These are phyloP conservation scores for Sebastes cheni DNA, from an alignment of 2,797 vertebrate genomes.

Conservation along the genomic window DNA sequence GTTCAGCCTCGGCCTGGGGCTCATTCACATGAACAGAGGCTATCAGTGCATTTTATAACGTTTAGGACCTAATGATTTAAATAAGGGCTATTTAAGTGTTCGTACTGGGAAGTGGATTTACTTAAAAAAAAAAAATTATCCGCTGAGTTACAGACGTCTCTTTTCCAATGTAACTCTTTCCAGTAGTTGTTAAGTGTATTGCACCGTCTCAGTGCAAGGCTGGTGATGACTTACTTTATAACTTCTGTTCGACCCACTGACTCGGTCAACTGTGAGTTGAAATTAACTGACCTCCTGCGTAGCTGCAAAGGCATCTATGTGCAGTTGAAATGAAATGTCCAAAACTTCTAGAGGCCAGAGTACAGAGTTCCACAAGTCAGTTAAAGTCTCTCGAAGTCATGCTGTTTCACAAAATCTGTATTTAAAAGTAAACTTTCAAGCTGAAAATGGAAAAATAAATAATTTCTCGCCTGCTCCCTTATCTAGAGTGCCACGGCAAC, in stretches of 20 bases:
- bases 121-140: too few relatives aligned
- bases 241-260: neutral
- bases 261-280: neutral
- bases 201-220: neutral
- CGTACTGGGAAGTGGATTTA: too few relatives aligned
- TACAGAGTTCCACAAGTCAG: constrained; percentile 16
- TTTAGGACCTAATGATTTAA: too few relatives aligned
- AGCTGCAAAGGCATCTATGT: constrained; percentile 25
- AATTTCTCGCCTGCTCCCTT: constrained; percentile 22
- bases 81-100: too few relatives aligned
- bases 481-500: constrained; percentile 31
- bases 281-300: constrained; percentile 1
- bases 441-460: constrained; percentile 44
- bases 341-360: neutral
- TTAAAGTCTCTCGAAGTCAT: constrained; percentile 14
- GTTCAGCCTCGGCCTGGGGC: too few relatives aligned
- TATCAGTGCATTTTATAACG: too few relatives aligned
- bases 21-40: too few relatives aligned
- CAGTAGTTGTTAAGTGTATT: neutral
- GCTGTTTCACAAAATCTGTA: constrained; percentile 20
- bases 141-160: too few relatives aligned
- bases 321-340: constrained; percentile 21
- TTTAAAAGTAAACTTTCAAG: constrained; percentile 37
- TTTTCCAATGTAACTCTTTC: neutral
- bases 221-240: neutral